Conservation (phyloP, 2,888 invertebrate species). For the Mythimna pallens region DNA sequence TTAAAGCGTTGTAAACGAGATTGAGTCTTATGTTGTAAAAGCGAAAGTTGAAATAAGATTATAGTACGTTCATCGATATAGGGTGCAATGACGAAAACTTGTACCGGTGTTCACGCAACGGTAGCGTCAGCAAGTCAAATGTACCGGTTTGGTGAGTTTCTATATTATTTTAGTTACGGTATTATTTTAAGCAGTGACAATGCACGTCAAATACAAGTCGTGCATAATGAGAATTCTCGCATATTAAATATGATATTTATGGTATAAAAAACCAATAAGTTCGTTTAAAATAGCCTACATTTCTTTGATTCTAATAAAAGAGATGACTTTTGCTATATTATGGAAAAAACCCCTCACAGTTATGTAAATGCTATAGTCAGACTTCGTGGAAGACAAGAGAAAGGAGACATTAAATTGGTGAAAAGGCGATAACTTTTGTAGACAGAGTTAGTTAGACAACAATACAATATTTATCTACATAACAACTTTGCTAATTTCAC, state of each 20-base stretch:
- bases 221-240: background rate
- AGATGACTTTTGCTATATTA: background rate
- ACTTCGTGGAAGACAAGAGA: conserved; percentile 36
- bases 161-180: conserved; percentile 28
- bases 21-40: conserved; percentile 14
- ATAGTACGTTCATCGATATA: conserved; percentile 36
- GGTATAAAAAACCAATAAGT: background rate
- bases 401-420: conserved; percentile 25
- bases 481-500: conserved; percentile 2
- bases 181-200: conserved; percentile 10
- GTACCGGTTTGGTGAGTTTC: conserved; percentile 52
- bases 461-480: background rate
- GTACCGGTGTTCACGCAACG: conserved; percentile 57
- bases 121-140: conserved; percentile 65
- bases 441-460: conserved; percentile 19
- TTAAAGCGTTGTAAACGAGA: conserved; percentile 1
- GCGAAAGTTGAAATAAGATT: conserved; percentile 29
- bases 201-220: background rate
- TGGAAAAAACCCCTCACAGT: background rate
- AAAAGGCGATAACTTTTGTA: conserved; percentile 41
- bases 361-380: conserved; percentile 19
- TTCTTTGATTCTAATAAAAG: background rate
- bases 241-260: background rate
- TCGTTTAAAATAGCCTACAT: background rate
- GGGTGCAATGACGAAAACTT: conserved; percentile 56